Evolutionary conservation across 2,113 vertebrate species (phyloP).

Genomic region (Forbesichthys agassizii): DNA sequence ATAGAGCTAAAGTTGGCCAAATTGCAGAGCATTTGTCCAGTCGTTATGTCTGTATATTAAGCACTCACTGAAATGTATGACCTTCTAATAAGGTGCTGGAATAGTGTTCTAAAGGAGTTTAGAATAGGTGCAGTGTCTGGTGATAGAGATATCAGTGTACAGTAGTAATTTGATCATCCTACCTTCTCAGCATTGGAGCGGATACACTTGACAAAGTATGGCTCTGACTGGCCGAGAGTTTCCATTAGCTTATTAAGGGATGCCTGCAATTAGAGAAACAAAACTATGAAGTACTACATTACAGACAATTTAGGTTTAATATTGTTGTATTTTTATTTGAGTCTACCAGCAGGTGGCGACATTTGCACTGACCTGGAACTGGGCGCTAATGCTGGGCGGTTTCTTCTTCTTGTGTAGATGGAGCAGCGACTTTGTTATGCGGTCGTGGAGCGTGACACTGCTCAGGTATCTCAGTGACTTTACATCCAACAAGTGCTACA

Average conservation of each 20-base stretch:
- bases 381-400: constrained; percentile 94
- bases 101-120: background rate
- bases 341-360: constrained; percentile 39
- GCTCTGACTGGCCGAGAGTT: constrained; percentile 93
- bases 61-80: too few relatives aligned
- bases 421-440: constrained; percentile 95
- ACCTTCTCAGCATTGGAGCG: constrained; percentile 98
- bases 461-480: constrained; percentile 93
- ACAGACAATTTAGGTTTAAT: background rate
- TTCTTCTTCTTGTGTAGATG: constrained; percentile 99
- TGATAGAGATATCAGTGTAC: background rate
- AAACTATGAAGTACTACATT: too few relatives aligned
- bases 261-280: constrained; percentile 73
- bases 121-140: background rate
- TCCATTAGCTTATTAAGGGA: constrained; percentile 97
- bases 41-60: too few relatives aligned
- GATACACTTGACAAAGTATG: constrained; percentile 97
- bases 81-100: too few relatives aligned
- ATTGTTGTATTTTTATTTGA: constrained; percentile 19
- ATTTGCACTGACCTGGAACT: constrained; percentile 87
- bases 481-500: constrained; percentile 89
- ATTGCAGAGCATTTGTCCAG: too few relatives aligned
- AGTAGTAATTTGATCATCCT: constrained; percentile 19
- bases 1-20: too few relatives aligned
- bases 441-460: constrained; percentile 91